A percentile compares a stretch with the other conserved stretches of the same genome.
Conservation (phyloP, 2,797 vertebrate genomes). For the Chrosomus eos region DNA sequence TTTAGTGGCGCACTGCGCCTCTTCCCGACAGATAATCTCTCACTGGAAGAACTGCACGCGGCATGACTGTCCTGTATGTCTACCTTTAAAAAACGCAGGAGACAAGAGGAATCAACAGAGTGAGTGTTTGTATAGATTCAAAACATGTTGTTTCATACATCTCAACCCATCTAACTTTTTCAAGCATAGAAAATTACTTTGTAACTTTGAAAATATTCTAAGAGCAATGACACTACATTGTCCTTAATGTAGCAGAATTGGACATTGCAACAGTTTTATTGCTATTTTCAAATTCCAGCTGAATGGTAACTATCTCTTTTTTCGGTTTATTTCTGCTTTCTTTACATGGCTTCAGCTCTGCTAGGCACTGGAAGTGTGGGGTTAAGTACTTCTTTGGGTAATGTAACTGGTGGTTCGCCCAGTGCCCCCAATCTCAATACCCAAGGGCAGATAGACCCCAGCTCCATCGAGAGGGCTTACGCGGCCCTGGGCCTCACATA, state of each 20-base stretch:
- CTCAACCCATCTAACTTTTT: slow-evolving; percentile 69
- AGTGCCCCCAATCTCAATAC: slow-evolving; percentile 89
- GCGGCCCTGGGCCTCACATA: slow-evolving; percentile 96
- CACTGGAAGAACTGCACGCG: slow-evolving; percentile 99
- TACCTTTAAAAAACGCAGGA: slow-evolving; percentile 97
- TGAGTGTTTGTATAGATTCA: slow-evolving; percentile 83
- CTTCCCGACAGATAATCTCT: slow-evolving; percentile 98
- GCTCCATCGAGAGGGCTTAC: slow-evolving; percentile 97
- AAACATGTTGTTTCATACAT: background rate
- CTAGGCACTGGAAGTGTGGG: slow-evolving; percentile 83
- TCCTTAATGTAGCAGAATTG: background rate
- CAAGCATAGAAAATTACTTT: background rate
- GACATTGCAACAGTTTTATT: background rate
- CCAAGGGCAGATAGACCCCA: slow-evolving; percentile 95
- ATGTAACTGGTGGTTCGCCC: slow-evolving; percentile 86
- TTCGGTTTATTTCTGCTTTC: background rate
- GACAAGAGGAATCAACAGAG: slow-evolving; percentile 99
- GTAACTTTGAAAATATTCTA: background rate
- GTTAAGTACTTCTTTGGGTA: slow-evolving; percentile 84
- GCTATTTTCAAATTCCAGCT: background rate
- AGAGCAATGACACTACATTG: background rate
- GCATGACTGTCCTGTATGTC: slow-evolving; percentile 97
- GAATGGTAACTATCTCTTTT: background rate
- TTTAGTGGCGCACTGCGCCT: slow-evolving; percentile 92
- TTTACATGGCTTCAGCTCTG: slow-evolving; percentile 77